Percentiles rank a stretch among this genome's conserved stretches.
Conservation (phyloP, 2,888 invertebrate species). For the Calliphora vomitoria region DNA sequence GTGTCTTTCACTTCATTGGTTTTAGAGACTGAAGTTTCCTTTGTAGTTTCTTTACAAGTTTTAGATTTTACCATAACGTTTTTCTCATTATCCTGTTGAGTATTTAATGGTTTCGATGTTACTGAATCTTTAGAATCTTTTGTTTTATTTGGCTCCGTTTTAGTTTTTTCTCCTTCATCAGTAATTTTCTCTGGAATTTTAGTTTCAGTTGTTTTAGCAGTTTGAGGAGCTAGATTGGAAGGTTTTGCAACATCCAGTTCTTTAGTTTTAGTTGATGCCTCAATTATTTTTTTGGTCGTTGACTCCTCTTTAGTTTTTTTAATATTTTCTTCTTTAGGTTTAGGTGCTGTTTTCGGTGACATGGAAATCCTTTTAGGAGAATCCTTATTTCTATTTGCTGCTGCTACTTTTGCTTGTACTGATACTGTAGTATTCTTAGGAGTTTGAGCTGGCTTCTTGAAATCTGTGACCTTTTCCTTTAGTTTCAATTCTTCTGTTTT, state of each 20-base stretch:
- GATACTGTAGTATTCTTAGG: background rate
- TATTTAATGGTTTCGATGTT: background rate
- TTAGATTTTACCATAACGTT: background rate
- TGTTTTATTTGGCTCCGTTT: background rate
- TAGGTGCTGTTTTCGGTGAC: background rate
- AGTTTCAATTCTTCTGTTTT: conserved; percentile 13
- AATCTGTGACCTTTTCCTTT: background rate
- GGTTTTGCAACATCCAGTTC: background rate
- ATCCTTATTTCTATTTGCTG: conserved; percentile 19
- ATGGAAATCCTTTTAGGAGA: background rate
- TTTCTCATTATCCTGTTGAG: background rate
- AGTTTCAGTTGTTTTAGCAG: background rate
- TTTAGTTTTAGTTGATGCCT: background rate
- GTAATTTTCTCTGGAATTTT: background rate
- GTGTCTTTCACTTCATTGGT: background rate
- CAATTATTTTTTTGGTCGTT: background rate
- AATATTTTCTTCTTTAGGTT: conserved; percentile 12
- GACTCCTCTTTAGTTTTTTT: background rate
- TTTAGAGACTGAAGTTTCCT: background rate
- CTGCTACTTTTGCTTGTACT: background rate
- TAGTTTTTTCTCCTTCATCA: background rate
- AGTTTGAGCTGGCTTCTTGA: conserved; percentile 5
- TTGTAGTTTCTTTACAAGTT: background rate
- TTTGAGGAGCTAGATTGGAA: background rate
- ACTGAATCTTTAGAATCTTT: background rate